phyloP scores from a whole-genome alignment of 2,888 invertebrate genomes.

The Tenthredo notha region DNA sequence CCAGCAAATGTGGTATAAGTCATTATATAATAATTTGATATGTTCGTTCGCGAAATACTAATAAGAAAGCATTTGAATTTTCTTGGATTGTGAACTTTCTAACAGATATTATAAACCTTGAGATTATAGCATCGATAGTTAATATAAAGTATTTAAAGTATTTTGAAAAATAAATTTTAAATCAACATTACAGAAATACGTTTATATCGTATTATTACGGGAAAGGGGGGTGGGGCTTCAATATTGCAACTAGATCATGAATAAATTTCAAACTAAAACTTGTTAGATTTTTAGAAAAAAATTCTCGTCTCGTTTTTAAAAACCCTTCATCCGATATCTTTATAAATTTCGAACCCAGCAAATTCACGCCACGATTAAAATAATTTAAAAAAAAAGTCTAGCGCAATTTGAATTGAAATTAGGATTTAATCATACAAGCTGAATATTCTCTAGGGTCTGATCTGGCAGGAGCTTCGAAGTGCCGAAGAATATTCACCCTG shows the following conservation, averaged over 20 bases:
- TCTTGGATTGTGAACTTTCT: not conserved
- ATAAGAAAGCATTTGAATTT: not conserved
- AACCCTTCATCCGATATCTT: not conserved
- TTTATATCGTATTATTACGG: not conserved
- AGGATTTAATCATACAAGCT: not conserved
- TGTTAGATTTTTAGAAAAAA: not conserved
- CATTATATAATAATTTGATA: slow-evolving; percentile 8
- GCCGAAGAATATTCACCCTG: too few species aligned
- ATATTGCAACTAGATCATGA: slow-evolving; percentile 48
- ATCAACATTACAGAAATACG: not conserved
- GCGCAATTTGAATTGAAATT: slow-evolving; percentile 43
- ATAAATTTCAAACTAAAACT: slow-evolving; percentile 1
- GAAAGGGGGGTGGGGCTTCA: too few species aligned
- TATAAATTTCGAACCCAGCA: not conserved
- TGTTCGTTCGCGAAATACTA: not conserved
- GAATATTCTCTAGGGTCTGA: too few species aligned
- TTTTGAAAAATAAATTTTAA: not conserved
- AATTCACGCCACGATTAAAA: not conserved
- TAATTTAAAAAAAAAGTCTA: slow-evolving; percentile 10
- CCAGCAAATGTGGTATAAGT: not conserved
- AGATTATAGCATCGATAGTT: not conserved
- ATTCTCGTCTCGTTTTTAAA: not conserved
- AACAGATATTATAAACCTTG: not conserved
- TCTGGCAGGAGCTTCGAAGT: too few species aligned
- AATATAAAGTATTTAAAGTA: not conserved